phyloP scores from a whole-genome alignment of 2,113 vertebrate genomes.

The Ammodytes marinus region DNA sequence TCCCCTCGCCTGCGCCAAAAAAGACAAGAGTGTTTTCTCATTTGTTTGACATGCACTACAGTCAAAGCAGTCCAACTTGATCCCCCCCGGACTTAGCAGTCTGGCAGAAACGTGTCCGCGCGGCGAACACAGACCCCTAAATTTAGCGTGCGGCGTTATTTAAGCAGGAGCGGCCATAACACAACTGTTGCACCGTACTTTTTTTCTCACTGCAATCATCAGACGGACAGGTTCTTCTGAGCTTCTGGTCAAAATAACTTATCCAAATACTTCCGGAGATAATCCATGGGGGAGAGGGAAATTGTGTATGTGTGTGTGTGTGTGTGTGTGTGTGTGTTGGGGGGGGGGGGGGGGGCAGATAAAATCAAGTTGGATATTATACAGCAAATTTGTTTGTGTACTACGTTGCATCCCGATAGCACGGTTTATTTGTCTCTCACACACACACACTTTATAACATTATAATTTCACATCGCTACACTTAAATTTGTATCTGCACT shows the following conservation, averaged over 20 bases:
- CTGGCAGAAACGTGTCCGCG: slow-evolving; percentile 74
- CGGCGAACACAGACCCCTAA: slow-evolving; percentile 70
- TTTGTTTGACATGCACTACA: slow-evolving; percentile 71
- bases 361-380: background rate
- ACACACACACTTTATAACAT: background rate
- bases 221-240: slow-evolving; percentile 7
- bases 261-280: slow-evolving; percentile 7
- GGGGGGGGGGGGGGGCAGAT: background rate
- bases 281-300: no score
- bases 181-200: slow-evolving; percentile 38
- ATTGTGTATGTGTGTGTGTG: no score
- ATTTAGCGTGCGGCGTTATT: slow-evolving; percentile 76
- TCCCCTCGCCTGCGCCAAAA: slow-evolving; percentile 44
- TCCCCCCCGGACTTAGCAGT: slow-evolving; percentile 75
- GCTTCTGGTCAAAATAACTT: slow-evolving; percentile 49
- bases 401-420: background rate
- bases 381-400: background rate
- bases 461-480: no score
- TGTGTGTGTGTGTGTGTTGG: no score
- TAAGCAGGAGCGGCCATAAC: slow-evolving; percentile 66
- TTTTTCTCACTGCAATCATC: slow-evolving; percentile 35
- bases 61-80: slow-evolving; percentile 74
- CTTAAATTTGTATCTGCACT: no score
- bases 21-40: slow-evolving; percentile 71
- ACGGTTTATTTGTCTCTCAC: background rate